Evolutionary conservation across 2,888 invertebrate species (phyloP).

Genomic region (Eristalis tenax): DNA sequence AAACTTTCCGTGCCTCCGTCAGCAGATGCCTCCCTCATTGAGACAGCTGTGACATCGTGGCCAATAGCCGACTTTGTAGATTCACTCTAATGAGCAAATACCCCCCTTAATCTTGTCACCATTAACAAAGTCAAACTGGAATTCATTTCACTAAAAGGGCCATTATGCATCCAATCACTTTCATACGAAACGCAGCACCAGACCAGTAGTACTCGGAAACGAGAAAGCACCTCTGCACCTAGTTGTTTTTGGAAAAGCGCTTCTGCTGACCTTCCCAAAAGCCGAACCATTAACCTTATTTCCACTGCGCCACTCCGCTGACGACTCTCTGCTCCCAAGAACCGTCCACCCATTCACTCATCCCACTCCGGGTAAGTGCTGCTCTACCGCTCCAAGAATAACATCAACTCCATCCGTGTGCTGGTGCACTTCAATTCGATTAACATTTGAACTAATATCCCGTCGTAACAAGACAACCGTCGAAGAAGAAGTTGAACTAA

Average conservation of each 20-base stretch:
- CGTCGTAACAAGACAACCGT: constrained; percentile 40
- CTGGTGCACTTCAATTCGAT: constrained; percentile 68
- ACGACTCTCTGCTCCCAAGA: neutral
- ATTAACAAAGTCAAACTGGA: constrained; percentile 41
- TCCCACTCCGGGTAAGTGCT: constrained; percentile 46
- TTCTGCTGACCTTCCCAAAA: constrained; percentile 67
- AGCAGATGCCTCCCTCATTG: neutral
- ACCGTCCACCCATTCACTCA: constrained; percentile 24
- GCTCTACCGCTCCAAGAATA: constrained; percentile 46
- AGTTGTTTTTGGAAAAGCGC: constrained; percentile 32
- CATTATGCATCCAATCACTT: constrained; percentile 56
- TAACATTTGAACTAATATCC: constrained; percentile 71
- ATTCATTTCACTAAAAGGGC: constrained; percentile 62
- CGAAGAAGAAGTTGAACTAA: constrained; percentile 44
- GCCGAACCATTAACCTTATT: constrained; percentile 66
- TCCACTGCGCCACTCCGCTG: constrained; percentile 2
- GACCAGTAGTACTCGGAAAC: constrained; percentile 36
- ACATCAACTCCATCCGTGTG: constrained; percentile 43
- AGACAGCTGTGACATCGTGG: neutral
- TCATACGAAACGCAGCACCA: constrained; percentile 37
- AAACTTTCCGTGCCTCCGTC: neutral
- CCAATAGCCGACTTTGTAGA: neutral
- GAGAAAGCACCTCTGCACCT: constrained; percentile 16
- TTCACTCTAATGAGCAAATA: neutral
- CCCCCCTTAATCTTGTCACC: constrained; percentile 52